Base-by-base conservation (phyloP, 1,140 invertebrate genomes). In the Aleiodes sp. region DNA sequence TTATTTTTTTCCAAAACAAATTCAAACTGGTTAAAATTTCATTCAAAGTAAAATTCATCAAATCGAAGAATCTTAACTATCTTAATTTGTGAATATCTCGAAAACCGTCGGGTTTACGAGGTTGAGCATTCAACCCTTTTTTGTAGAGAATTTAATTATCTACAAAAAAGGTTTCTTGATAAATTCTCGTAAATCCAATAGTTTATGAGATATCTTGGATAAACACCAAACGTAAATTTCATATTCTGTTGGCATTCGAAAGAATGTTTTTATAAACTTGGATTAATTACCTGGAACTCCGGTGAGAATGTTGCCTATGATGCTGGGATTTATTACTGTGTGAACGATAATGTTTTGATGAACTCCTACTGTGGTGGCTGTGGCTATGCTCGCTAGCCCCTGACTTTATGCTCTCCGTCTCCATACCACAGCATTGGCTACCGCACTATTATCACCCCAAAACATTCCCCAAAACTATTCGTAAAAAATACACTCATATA, bases 311-410 rank as follows among this genome's bases (percentile, higher is more conserved):
- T 68, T 84, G 84, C 29, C 86, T 81, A 75, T 84, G 85, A 14
- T 62, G 67, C 16, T 65, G 68, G 46, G 78, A 78, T 73, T 87
- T 84, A 52, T 80, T 81, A 68, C 73, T 81, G 56, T 87, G 85
- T 33, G 81, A 82, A 59, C 84, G 75, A 76, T 83, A 80, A 71
- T 84, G 80, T 68, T 84, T 85, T 35, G 79, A 77, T 21, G 80
- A 85, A 72, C 65, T 77, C 21, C 81, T 79, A 71, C 77, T 82
- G 72, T 81, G 80, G 65, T 83, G 81, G 79, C 83, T 80, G 70
- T 82, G 82, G 80, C 84, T 86, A 77, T 85, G 85, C 79, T 86
- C 85, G 73, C 84, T 86, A 79, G 83, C 82, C 78, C 79, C 84
- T 21, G 85, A 86, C 46, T 85, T 86, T 73, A 86, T 79, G 71